These are phyloP conservation scores for Crotophaga sulcirostris DNA, from an alignment of 2,113 vertebrate species.

Conservation along the genomic window DNA sequence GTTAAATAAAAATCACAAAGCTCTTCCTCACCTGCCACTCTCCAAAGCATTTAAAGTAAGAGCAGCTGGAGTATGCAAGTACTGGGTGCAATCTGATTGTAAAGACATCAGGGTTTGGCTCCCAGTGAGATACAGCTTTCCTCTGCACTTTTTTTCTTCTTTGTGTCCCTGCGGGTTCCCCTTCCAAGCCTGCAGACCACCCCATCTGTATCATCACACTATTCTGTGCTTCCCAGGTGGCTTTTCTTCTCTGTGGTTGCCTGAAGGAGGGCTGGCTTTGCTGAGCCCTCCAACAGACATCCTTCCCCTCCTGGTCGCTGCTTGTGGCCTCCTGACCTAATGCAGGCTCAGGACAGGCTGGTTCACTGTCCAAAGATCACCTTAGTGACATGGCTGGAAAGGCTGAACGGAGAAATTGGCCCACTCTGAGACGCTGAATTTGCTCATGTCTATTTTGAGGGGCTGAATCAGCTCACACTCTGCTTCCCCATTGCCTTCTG, in stretches of 20 bases:
- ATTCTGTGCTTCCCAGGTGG: background rate
- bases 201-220: background rate
- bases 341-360: background rate
- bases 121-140: background rate
- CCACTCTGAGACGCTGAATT: background rate
- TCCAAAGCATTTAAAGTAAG: background rate
- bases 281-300: background rate
- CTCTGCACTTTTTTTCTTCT: rapidly evolving
- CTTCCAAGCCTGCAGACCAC: background rate
- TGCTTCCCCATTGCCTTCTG: background rate
- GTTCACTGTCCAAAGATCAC: background rate
- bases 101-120: background rate
- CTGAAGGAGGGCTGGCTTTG: background rate
- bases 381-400: background rate
- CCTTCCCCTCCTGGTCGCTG: background rate
- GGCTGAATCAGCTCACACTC: background rate
- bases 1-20: background rate
- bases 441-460: background rate
- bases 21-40: background rate
- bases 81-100: rapidly evolving
- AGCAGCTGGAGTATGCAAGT: background rate
- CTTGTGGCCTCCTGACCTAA: background rate
- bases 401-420: background rate
- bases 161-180: rapidly evolving
- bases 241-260: background rate